These are phyloP conservation scores for Drosophila fulvimacula DNA, from an alignment of 2,888 invertebrate species.

Conservation along the genomic window DNA sequence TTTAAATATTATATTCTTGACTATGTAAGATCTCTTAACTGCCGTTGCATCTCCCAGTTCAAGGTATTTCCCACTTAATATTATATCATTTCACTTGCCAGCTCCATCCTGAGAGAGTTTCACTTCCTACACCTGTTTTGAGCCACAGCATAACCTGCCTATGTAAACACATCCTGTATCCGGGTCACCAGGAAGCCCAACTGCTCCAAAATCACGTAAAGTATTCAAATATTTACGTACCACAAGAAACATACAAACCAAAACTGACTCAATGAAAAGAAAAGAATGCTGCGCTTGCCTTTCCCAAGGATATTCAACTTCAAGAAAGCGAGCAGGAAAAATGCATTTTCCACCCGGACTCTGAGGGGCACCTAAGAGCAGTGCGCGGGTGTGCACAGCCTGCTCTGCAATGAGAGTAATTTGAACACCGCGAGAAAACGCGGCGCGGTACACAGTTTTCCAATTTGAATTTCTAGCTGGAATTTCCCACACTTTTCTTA, in stretches of 20 bases:
- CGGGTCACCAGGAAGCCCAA: slow-evolving; percentile 68
- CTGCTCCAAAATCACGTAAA: slow-evolving; percentile 75
- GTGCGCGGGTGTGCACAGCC: slow-evolving; percentile 61
- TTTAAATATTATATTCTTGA: background rate
- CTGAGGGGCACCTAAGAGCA: slow-evolving; percentile 7
- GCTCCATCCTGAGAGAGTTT: slow-evolving; percentile 12
- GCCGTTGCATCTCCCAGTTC: background rate
- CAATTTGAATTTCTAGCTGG: slow-evolving; percentile 65
- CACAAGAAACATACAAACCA: slow-evolving; percentile 23
- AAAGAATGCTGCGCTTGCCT: slow-evolving; percentile 23
- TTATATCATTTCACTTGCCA: background rate
- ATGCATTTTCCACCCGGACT: slow-evolving; percentile 46
- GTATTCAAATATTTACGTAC: slow-evolving; percentile 61
- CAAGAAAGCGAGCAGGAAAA: slow-evolving; percentile 55
- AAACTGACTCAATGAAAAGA: slow-evolving; percentile 7
- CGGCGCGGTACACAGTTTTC: slow-evolving; percentile 53
- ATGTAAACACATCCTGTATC: slow-evolving; percentile 69
- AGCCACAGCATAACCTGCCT: slow-evolving; percentile 40
- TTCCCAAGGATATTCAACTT: slow-evolving; percentile 81
- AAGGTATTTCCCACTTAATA: background rate
- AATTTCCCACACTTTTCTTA: slow-evolving; percentile 61
- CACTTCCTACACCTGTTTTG: slow-evolving; percentile 59
- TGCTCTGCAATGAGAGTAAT: slow-evolving; percentile 67
- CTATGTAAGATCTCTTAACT: background rate
- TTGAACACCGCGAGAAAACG: slow-evolving; percentile 82